phyloP scores from a whole-genome alignment of 2,113 vertebrate species.

The Probosciger aterrimus region DNA sequence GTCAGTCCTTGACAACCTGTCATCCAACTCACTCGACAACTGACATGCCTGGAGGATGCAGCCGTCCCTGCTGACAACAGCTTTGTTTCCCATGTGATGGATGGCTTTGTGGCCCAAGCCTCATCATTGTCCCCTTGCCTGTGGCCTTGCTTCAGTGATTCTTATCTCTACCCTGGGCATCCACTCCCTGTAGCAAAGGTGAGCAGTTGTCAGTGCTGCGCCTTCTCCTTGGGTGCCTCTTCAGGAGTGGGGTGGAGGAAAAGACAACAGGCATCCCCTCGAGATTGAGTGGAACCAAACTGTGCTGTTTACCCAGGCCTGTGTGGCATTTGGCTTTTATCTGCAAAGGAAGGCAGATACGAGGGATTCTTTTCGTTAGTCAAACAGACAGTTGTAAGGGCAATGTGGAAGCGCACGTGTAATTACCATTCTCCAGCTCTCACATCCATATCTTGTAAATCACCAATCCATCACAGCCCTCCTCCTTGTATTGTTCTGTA shows the following conservation, averaged over 20 bases:
- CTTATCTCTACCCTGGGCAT: conserved; percentile 76
- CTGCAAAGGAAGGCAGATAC: conserved; percentile 55
- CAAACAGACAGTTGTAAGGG: conserved; percentile 41
- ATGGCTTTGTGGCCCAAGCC: conserved; percentile 73
- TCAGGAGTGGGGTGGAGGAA: neutral
- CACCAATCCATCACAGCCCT: conserved; percentile 82
- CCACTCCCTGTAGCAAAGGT: conserved; percentile 53
- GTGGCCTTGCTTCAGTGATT: conserved; percentile 59
- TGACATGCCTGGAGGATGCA: conserved; percentile 74
- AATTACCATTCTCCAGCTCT: conserved; percentile 70
- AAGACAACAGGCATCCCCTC: neutral
- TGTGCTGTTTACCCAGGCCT: conserved; percentile 27
- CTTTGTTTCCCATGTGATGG: conserved; percentile 83
- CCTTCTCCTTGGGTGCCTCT: conserved; percentile 1
- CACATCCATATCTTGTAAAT: conserved; percentile 77
- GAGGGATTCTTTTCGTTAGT: conserved; percentile 46
- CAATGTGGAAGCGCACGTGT: conserved; percentile 27
- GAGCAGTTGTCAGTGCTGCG: conserved; percentile 45
- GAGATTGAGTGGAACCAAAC: neutral
- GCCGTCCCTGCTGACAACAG: conserved; percentile 74
- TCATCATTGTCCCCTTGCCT: conserved; percentile 71
- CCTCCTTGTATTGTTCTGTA: conserved; percentile 75
- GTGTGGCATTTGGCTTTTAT: conserved; percentile 63
- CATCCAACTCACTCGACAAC: conserved; percentile 37
- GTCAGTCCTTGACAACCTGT: conserved; percentile 17